Evolutionary conservation across 2,888 invertebrate genomes (phyloP).

Genomic region (Melipona beecheii): DNA sequence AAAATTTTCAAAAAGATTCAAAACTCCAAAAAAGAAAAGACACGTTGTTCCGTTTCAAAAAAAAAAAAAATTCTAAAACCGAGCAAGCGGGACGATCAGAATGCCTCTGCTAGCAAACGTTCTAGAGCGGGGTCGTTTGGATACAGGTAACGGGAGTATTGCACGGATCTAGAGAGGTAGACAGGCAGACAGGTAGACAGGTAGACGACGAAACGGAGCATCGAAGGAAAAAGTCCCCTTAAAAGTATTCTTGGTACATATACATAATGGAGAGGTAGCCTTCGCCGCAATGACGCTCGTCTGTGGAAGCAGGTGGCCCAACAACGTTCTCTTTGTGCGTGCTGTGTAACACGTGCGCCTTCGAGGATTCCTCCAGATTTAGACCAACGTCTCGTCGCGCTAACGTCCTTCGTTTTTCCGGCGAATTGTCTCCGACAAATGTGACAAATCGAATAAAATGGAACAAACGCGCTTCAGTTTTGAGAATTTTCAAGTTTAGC

Average conservation of each 20-base stretch:
- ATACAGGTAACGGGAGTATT: conserved; percentile 63
- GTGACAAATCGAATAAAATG: not conserved
- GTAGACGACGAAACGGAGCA: conserved; percentile 75
- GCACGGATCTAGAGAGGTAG: conserved; percentile 67
- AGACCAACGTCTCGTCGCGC: conserved; percentile 28
- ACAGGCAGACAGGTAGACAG: conserved; percentile 74
- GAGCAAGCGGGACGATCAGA: no score
- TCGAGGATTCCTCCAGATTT: conserved; percentile 37
- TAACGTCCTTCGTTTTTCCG: not conserved
- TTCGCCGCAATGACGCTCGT: conserved; percentile 66
- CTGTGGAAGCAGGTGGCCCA: conserved; percentile 61
- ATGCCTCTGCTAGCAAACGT: conserved; percentile 39
- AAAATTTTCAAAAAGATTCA: no score
- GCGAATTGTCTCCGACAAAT: not conserved
- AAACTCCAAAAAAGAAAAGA: no score
- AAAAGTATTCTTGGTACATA: conserved; percentile 72
- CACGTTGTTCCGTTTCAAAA: no score
- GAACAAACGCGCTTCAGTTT: not conserved
- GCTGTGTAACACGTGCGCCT: conserved; percentile 24
- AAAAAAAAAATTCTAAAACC: no score
- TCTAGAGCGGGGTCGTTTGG: not conserved
- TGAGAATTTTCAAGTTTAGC: accelerated
- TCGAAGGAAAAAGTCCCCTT: conserved; percentile 67
- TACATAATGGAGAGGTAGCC: conserved; percentile 72
- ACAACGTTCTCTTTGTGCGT: conserved; percentile 7